Conservation (phyloP, 1,140 invertebrate genomes). For the Lordiphosa collinella region DNA sequence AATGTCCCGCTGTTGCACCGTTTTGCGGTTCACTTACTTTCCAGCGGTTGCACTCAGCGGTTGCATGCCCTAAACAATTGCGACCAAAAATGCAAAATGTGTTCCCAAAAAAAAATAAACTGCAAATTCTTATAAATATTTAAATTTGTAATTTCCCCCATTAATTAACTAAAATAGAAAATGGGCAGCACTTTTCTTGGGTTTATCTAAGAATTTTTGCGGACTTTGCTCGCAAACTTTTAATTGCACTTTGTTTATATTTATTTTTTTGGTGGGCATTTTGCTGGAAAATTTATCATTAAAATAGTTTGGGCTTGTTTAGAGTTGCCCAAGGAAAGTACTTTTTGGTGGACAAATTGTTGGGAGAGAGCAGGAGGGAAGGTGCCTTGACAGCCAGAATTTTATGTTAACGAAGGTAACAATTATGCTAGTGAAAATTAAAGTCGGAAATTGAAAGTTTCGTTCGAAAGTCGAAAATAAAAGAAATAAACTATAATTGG, state of each 20-base stretch:
- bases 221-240: conserved; percentile 40
- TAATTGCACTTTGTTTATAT: conserved; percentile 53
- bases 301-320: conserved; percentile 51
- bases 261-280: conserved; percentile 7
- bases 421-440: background rate
- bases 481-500: too few relatives aligned
- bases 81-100: background rate
- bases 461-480: too few relatives aligned
- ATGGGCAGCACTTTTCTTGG: background rate
- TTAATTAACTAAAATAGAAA: conserved; percentile 29
- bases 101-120: background rate
- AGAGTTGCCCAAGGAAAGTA: conserved; percentile 15
- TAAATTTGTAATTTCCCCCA: conserved; percentile 18
- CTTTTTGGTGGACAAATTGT: conserved; percentile 34
- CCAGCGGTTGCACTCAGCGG: conserved; percentile 24
- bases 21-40: conserved; percentile 33
- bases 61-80: conserved; percentile 34
- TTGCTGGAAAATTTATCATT: conserved; percentile 50
- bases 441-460: background rate
- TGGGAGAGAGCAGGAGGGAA: background rate
- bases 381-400: background rate
- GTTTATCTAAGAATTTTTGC: conserved; percentile 31
- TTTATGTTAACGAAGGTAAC: conserved; percentile 2
- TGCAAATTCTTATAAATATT: conserved; percentile 29
- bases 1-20: conserved; percentile 24